Percentiles rank a stretch among this genome's conserved stretches.
phyloP scores from a whole-genome alignment of 23 tunicate genomes.

The Aplidium turbinatum region DNA sequence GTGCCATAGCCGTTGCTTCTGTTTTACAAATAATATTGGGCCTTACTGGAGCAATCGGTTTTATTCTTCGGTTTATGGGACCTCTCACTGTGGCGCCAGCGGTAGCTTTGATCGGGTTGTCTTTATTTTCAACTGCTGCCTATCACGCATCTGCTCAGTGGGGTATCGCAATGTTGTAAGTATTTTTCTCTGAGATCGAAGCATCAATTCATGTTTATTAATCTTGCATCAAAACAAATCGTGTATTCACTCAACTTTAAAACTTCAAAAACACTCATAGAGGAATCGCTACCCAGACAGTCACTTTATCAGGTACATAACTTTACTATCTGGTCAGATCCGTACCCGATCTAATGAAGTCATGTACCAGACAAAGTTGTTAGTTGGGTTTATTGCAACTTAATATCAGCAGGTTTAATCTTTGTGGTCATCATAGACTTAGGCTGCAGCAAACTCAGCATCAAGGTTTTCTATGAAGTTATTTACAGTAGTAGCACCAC shows the following conservation, averaged over 20 bases:
- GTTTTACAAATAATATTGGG: constrained; percentile 59
- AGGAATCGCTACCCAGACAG: too few relatives aligned
- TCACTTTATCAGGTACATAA: too few relatives aligned
- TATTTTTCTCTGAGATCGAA: not conserved
- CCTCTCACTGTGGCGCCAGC: constrained; percentile 81
- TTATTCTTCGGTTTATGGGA: constrained; percentile 63
- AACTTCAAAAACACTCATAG: not conserved
- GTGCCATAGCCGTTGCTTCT: constrained; percentile 72
- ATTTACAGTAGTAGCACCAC: too few relatives aligned
- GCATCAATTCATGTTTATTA: not conserved
- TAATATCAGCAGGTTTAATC: too few relatives aligned
- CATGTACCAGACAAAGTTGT: too few relatives aligned
- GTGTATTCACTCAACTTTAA: too few relatives aligned
- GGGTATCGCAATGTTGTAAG: constrained; percentile 82
- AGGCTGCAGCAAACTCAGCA: too few relatives aligned
- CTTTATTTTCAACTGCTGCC: constrained; percentile 58
- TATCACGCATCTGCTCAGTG: constrained; percentile 58
- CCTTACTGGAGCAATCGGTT: constrained; percentile 67
- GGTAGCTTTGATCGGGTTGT: constrained; percentile 77
- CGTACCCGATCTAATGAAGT: too few relatives aligned
- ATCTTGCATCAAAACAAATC: not conserved
- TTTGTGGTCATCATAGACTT: too few relatives aligned
- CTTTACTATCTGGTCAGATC: too few relatives aligned
- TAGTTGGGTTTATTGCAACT: too few relatives aligned
- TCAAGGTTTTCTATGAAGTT: too few relatives aligned